Conservation (phyloP, 2,113 vertebrate genomes). For the Amblyornis subalaris region DNA sequence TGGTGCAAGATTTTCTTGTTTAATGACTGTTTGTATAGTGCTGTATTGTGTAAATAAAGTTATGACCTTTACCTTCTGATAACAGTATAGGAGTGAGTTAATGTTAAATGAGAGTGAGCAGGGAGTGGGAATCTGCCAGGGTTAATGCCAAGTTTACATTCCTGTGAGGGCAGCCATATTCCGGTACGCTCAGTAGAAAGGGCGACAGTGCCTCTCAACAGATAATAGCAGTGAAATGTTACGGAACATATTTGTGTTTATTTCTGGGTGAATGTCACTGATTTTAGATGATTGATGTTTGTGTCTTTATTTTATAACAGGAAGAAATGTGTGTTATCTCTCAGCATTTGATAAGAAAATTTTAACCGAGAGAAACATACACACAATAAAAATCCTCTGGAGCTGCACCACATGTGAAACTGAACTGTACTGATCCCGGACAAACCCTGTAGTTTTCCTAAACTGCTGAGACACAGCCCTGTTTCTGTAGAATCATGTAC, state of each 20-base stretch:
- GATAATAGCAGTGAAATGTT: constrained; percentile 39
- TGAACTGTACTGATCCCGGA: neutral
- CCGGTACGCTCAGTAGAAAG: constrained; percentile 2
- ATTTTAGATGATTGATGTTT: constrained; percentile 43
- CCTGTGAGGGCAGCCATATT: constrained; percentile 56
- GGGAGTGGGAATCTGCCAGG: constrained; percentile 19
- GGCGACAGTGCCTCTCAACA: neutral
- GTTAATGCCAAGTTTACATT: constrained; percentile 68
- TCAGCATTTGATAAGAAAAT: constrained; percentile 1
- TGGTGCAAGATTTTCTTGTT: constrained; percentile 10
- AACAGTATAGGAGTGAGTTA: constrained; percentile 30
- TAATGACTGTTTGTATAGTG: neutral
- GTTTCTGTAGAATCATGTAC: neutral
- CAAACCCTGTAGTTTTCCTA: neutral
- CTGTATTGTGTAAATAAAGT: constrained; percentile 56
- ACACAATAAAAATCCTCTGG: neutral
- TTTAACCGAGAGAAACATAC: neutral
- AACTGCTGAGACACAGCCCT: neutral
- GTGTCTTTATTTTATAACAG: constrained; percentile 37
- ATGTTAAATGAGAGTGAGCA: constrained; percentile 35
- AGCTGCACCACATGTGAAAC: neutral
- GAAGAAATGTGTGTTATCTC: constrained; percentile 39
- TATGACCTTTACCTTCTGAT: constrained; percentile 54
- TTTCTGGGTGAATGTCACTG: constrained; percentile 25
- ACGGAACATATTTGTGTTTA: constrained; percentile 13